Percentiles rank a stretch among this genome's conserved stretches.
These are phyloP conservation scores for Callipepla squamata DNA, from an alignment of 2,113 vertebrate genomes.

Conservation along the genomic window DNA sequence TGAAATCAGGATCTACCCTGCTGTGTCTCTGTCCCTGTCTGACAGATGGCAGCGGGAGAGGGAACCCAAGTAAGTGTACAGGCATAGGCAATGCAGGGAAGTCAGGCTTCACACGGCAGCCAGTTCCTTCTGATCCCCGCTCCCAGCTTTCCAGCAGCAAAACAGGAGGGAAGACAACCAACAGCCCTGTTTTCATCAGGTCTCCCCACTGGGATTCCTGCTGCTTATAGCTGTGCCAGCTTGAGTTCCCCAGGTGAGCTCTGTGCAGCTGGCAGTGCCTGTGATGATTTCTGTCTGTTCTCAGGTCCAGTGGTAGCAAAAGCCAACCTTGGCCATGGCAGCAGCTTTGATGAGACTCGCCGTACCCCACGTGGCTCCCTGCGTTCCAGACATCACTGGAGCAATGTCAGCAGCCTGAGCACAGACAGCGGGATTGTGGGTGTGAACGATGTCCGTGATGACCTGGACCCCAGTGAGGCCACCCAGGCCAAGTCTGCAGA, in stretches of 20 bases:
- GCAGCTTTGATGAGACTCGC: constrained; percentile 77
- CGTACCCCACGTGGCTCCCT: constrained; percentile 12
- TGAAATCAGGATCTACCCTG: neutral
- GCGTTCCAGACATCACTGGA: constrained; percentile 85
- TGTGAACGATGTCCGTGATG: constrained; percentile 78
- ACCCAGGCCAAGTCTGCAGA: constrained; percentile 73
- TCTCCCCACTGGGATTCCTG: neutral
- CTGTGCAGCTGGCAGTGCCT: neutral
- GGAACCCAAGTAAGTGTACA: neutral
- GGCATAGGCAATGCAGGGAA: neutral
- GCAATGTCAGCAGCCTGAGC: constrained; percentile 90
- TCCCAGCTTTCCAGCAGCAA: neutral
- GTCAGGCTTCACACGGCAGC: neutral
- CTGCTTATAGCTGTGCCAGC: neutral
- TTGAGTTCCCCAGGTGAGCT: neutral
- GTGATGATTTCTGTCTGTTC: neutral
- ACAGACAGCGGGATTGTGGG: constrained; percentile 90
- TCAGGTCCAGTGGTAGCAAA: constrained; percentile 70
- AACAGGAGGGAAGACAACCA: neutral
- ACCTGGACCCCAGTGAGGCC: constrained; percentile 75
- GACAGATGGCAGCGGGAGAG: neutral
- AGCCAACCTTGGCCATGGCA: constrained; percentile 75
- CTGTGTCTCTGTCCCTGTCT: neutral
- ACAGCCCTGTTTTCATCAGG: neutral
- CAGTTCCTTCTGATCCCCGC: neutral